Evolutionary conservation across 2,113 vertebrate genomes (phyloP), one percentile per base, ranked within the genome.

Genomic region (Symphodus melops): DNA sequence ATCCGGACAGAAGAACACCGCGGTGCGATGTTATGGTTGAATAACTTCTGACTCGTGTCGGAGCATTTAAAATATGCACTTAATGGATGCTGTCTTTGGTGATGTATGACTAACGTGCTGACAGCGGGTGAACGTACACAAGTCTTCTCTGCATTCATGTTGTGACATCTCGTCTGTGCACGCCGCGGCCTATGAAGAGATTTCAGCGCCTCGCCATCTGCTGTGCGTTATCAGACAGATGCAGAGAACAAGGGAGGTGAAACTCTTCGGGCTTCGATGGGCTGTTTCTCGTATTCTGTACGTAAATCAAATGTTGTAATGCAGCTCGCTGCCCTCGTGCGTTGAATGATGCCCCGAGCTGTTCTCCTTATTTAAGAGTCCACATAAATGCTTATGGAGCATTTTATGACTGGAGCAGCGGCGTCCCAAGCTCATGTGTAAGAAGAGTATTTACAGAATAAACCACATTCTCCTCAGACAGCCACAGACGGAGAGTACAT

Each of bases 101-200:
- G 19, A 1, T 64, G n/a, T 68, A 25, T 68, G 62, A 64, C 71
- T 84, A 52, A 66, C 64, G 68, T 68, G 51, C 64, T 69, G 59
- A 63, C 52, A 36, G 52, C 44, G 44, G 39, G 54, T 68, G 64
- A 42, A 33, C 55, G 59, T 69, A 16, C n/a, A 44, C 39, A 65
- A 52, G 53, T 63, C 44, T 51, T 51, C 39, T 17, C 37, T 62
- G 36, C 13, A 72, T 72, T 44, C 62, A 17, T 61, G n/a, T 48
- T 66, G 57, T 66, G 59, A 53, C 20, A 21, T 67, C 68, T 16
- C 28, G 42, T 14, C 28, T 33, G 12, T 44, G 42, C 42, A 14
- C 42, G 2, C 42, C 9, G 10, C 11, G 12, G 12, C 21, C 12
- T 53, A 9, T 58, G 33, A 25, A 48, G 6, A 2, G 23, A 5